Conservation (phyloP, 2,888 invertebrate species). For the Frankliniella intonsa region DNA sequence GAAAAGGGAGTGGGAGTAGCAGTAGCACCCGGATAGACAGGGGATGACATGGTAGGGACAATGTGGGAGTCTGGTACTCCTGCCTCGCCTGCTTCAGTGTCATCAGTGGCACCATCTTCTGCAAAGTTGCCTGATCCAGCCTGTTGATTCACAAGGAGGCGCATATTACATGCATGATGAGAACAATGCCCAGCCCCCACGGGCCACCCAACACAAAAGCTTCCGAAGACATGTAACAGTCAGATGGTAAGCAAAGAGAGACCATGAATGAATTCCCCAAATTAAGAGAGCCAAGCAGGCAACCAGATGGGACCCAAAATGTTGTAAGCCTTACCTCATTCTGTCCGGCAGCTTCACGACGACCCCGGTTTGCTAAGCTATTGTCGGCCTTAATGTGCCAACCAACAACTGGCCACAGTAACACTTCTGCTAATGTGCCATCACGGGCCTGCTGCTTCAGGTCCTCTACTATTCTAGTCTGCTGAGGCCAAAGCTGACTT, state of each 20-base stretch:
- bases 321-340: conserved; percentile 39
- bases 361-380: neutral
- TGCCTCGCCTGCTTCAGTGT: conserved; percentile 45
- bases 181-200: neutral
- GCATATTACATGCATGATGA: neutral
- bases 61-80: conserved; percentile 12
- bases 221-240: neutral
- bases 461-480: conserved; percentile 61
- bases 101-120: conserved; percentile 41
- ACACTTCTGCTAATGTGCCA: conserved; percentile 64
- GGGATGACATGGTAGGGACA: conserved; percentile 35
- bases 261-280: conserved; percentile 2
- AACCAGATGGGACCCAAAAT: neutral
- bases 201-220: neutral
- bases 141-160: conserved; percentile 17
- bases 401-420: conserved; percentile 64
- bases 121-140: conserved; percentile 37
- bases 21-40: conserved; percentile 32
- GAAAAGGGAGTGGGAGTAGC: conserved; percentile 30
- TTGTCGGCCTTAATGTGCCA: conserved; percentile 56
- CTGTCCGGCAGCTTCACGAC: neutral
- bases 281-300: neutral
- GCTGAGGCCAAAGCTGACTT: conserved; percentile 62
- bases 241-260: neutral
- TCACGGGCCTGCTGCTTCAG: conserved; percentile 65